phyloP scores from a whole-genome alignment of 2,888 invertebrate genomes.

The Thysanoteuthis rhombus region DNA sequence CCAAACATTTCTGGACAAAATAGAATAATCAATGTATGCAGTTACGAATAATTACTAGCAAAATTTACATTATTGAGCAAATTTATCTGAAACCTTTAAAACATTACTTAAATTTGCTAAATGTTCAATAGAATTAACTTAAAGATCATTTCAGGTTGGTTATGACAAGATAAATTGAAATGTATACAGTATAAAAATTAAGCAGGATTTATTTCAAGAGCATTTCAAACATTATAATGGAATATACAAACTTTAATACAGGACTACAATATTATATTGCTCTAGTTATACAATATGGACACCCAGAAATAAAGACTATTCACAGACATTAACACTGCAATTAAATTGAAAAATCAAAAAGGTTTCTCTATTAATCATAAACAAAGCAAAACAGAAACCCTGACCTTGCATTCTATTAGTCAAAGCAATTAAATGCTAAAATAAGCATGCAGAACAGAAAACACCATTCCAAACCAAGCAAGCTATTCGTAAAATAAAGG shows the following conservation, averaged over 20 bases:
- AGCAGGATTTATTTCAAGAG: not conserved
- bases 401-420: not conserved
- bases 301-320: not conserved
- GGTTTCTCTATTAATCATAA: not conserved
- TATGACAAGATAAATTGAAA: no score
- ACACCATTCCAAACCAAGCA: not conserved
- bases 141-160: no score
- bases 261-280: not conserved
- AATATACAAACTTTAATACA: not conserved
- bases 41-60: no score
- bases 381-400: not conserved
- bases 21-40: no score
- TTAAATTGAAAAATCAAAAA: not conserved
- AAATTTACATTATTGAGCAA: no score
- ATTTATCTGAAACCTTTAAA: no score
- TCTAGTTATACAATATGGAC: not conserved
- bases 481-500: not conserved
- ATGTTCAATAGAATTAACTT: no score
- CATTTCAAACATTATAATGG: not conserved
- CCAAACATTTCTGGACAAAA: no score
- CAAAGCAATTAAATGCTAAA: not conserved
- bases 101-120: no score
- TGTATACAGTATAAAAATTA: no score
- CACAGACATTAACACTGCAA: not conserved
- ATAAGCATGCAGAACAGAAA: not conserved